Evolutionary conservation across 1,140 invertebrate genomes (phyloP).

Genomic region (Drosophila arawakana): DNA sequence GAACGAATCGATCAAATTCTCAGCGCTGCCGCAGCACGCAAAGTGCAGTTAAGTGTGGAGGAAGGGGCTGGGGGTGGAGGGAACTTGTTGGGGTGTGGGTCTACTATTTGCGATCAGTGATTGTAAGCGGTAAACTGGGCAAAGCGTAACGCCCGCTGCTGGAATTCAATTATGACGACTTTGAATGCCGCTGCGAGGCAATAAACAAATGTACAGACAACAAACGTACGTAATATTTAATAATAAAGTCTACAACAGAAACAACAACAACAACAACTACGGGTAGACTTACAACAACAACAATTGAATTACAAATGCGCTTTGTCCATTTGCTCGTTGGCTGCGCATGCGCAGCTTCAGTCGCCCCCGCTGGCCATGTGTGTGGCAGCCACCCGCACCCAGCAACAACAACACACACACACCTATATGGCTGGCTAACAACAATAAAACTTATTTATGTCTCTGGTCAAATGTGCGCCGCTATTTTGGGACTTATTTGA

Average conservation of each 20-base stretch:
- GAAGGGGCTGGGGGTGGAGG: constrained; percentile 2
- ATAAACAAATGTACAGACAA: constrained; percentile 80
- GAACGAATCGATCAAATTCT: constrained; percentile 83
- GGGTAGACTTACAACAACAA: constrained; percentile 5
- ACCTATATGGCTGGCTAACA: constrained; percentile 22
- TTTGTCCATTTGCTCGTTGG: constrained; percentile 28
- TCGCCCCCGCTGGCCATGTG: constrained; percentile 63
- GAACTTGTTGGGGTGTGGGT: neutral
- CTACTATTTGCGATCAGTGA: constrained; percentile 36
- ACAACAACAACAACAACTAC: constrained; percentile 18
- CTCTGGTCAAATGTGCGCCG: constrained; percentile 77
- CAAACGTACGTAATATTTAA: constrained; percentile 80
- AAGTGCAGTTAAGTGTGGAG: constrained; percentile 19
- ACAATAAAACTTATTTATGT: constrained; percentile 84
- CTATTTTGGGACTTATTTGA: constrained; percentile 82
- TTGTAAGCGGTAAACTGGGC: constrained; percentile 57
- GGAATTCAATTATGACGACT: constrained; percentile 82
- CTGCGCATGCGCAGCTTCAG: constrained; percentile 50
- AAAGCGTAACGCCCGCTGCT: constrained; percentile 72
- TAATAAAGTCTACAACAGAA: constrained; percentile 57
- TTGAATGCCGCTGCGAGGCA: constrained; percentile 67
- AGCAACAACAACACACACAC: constrained; percentile 14
- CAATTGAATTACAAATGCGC: constrained; percentile 45
- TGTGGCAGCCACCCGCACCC: constrained; percentile 59
- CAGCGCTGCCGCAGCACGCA: constrained; percentile 70